phyloP scores from a whole-genome alignment of 2,113 vertebrate species.

The Solenodon paradoxus region DNA sequence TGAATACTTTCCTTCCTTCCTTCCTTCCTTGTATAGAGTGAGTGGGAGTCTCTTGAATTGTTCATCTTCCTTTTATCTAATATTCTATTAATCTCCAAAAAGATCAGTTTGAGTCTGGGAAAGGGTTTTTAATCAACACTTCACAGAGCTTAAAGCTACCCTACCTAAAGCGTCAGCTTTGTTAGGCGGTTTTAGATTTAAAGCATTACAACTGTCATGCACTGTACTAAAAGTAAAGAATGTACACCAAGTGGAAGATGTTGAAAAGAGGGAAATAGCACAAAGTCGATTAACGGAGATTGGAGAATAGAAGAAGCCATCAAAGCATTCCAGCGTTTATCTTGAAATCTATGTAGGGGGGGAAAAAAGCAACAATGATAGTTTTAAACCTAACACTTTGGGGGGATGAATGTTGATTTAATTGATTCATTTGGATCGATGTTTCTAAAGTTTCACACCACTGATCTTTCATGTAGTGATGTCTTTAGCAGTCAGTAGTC shows the following conservation, averaged over 20 bases:
- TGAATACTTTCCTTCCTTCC: conserved; percentile 68
- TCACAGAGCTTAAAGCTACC: conserved; percentile 64
- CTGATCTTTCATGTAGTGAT: conserved; percentile 48
- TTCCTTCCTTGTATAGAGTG: conserved; percentile 66
- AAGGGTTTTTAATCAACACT: conserved; percentile 51
- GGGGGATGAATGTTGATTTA: conserved; percentile 62
- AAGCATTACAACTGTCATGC: conserved; percentile 44
- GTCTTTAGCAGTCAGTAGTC: conserved; percentile 69
- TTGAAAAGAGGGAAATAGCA: conserved; percentile 28
- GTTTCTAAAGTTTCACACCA: conserved; percentile 59
- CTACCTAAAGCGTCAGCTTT: conserved; percentile 38
- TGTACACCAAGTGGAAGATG: conserved; percentile 29
- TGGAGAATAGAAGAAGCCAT: conserved; percentile 39
- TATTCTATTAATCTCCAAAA: conserved; percentile 74
- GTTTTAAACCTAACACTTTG: conserved; percentile 29
- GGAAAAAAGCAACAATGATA: conserved; percentile 42
- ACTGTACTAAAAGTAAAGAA: neutral
- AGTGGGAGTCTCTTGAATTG: conserved; percentile 74
- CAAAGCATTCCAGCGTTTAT: conserved; percentile 55
- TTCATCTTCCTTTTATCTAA: conserved; percentile 62
- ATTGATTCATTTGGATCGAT: conserved; percentile 61
- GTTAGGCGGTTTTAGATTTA: conserved; percentile 65
- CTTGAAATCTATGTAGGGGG: neutral
- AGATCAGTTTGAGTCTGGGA: conserved; percentile 74
- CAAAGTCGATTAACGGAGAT: conserved; percentile 50